Percentiles rank a stretch among this genome's conserved stretches.
Conservation (phyloP, 2,113 vertebrate genomes). For the Falco punctatus region DNA sequence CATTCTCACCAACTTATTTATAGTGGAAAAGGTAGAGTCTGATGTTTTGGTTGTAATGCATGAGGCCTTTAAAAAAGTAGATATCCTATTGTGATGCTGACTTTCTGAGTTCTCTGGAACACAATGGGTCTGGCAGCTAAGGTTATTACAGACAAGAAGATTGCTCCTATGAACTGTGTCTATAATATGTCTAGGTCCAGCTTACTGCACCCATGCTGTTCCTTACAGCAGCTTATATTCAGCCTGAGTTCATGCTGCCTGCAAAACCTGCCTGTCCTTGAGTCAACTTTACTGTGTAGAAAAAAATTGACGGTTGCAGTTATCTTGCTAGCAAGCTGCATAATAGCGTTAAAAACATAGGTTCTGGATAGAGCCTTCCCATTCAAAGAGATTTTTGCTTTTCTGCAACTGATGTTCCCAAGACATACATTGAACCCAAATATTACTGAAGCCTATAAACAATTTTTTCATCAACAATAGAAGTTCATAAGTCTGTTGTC, state of each 20-base stretch:
- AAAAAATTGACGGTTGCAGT: not conserved
- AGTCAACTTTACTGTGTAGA: not conserved
- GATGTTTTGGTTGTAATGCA: not conserved
- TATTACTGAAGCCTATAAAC: not conserved
- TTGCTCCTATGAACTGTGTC: not conserved
- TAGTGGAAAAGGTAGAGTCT: not conserved
- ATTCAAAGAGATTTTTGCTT: not conserved
- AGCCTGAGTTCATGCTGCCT: not conserved
- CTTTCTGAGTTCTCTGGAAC: not conserved
- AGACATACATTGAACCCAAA: not conserved
- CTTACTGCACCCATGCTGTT: not conserved
- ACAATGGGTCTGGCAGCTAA: not conserved
- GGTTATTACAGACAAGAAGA: not conserved
- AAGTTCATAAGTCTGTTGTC: not conserved
- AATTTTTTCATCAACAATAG: not conserved
- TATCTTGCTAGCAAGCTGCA: conserved; percentile 13
- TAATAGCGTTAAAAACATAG: not conserved
- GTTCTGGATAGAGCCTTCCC: not conserved
- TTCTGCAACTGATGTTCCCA: not conserved
- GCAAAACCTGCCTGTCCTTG: not conserved
- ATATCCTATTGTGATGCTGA: not conserved
- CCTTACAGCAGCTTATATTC: not conserved
- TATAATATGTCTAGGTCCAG: not conserved
- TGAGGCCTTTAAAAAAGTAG: not conserved
- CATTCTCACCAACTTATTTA: not conserved